phyloP scores from a whole-genome alignment of 2,113 vertebrate species.

The Antechinus stuartii region DNA sequence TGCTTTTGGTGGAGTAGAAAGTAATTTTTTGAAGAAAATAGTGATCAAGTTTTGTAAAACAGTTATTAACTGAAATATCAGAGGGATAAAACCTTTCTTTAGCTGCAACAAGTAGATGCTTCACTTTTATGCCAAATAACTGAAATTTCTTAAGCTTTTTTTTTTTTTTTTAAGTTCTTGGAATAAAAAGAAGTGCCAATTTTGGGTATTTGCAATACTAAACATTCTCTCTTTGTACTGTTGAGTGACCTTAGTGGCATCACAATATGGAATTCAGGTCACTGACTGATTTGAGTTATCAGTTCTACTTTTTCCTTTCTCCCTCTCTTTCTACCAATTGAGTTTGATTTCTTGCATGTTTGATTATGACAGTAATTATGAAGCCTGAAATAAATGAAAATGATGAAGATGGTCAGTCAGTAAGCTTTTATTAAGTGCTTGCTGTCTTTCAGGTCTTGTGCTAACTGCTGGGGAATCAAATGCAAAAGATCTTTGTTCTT shows the following conservation, averaged over 20 bases:
- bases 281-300: constrained; percentile 22
- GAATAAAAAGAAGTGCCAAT: constrained; percentile 45
- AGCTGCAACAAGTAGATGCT: constrained; percentile 50
- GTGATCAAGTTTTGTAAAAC: constrained; percentile 50
- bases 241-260: constrained; percentile 28
- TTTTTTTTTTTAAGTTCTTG: constrained; percentile 48
- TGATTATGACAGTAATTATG: constrained; percentile 43
- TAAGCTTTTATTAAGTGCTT: background rate
- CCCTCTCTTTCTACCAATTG: constrained; percentile 38
- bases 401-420: background rate
- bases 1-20: constrained; percentile 56
- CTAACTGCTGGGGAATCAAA: background rate
- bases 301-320: constrained; percentile 18
- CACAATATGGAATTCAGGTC: constrained; percentile 42
- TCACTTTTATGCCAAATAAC: constrained; percentile 62
- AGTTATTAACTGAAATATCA: constrained; percentile 34
- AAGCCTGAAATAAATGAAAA: background rate
- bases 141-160: constrained; percentile 54
- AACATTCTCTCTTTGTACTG: constrained; percentile 26
- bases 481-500: background rate
- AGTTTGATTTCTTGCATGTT: constrained; percentile 15
- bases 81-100: constrained; percentile 3
- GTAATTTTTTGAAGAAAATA: constrained; percentile 42
- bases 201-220: constrained; percentile 53
- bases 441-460: background rate